Evolutionary conservation across 2,797 vertebrate genomes (phyloP).

Genomic region (Oreochromis grahami): DNA sequence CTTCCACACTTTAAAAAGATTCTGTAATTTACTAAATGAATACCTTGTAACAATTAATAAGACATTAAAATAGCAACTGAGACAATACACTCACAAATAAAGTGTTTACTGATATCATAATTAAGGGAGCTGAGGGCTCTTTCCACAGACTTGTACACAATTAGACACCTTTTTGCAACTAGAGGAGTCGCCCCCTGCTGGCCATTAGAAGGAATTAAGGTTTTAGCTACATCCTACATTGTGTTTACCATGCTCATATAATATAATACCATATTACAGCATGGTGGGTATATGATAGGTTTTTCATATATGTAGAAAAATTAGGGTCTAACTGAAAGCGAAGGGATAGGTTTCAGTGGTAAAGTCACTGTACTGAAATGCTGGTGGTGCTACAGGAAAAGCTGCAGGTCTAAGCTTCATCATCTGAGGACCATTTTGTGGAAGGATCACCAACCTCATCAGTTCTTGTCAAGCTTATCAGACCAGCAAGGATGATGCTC

Average conservation of each 20-base stretch:
- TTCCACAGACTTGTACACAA: not conserved
- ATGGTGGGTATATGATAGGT: not conserved
- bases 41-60: not conserved
- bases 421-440: rapidly evolving
- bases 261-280: not conserved
- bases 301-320: not conserved
- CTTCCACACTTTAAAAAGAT: not conserved
- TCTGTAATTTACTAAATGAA: not conserved
- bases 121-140: not conserved
- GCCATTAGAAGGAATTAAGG: not conserved
- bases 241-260: not conserved
- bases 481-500: not conserved
- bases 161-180: not conserved
- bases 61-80: rapidly evolving
- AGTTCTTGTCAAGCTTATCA: not conserved
- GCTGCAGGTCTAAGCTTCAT: rapidly evolving
- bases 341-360: rapidly evolving
- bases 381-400: not conserved
- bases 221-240: not conserved
- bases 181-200: not conserved
- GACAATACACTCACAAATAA: not conserved
- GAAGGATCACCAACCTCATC: not conserved
- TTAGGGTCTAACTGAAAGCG: rapidly evolving
- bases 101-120: not conserved
- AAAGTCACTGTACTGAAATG: rapidly evolving